Evolutionary conservation across 2,797 vertebrate genomes (phyloP).

Genomic region (Darevskia mixta): DNA sequence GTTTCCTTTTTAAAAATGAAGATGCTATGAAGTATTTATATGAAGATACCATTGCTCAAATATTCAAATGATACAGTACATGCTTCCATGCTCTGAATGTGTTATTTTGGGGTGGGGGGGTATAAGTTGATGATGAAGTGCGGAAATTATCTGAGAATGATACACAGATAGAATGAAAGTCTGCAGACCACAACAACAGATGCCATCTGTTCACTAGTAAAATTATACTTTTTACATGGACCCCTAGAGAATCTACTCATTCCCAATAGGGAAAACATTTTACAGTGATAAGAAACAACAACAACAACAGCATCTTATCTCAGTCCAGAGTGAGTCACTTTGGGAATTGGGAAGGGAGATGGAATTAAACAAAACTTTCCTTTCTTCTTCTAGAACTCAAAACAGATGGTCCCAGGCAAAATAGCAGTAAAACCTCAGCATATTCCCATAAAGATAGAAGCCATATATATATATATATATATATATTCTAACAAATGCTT

Average conservation of each 20-base stretch:
- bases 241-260: constrained; percentile 43
- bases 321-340: neutral
- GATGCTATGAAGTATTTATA: neutral
- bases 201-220: constrained; percentile 57
- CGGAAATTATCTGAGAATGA: constrained; percentile 42
- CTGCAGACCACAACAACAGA: constrained; percentile 39
- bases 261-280: constrained; percentile 49
- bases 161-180: constrained; percentile 51
- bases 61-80: neutral
- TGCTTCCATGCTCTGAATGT: neutral
- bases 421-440: neutral
- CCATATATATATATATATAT: neutral
- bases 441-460: neutral
- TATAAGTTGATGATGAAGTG: constrained; percentile 52
- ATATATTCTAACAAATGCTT: neutral
- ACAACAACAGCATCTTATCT: constrained; percentile 34
- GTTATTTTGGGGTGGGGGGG: too few relatives aligned
- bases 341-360: neutral
- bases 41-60: neutral
- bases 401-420: neutral
- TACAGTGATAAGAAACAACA: constrained; percentile 54
- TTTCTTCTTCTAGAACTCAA: neutral
- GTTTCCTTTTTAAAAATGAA: neutral
- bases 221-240: constrained; percentile 29
- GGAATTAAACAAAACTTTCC: constrained; percentile 6